Percentiles rank a stretch among this genome's conserved stretches.
phyloP scores from a whole-genome alignment of 2,888 invertebrate species.

The Drosophila nr. medialis region DNA sequence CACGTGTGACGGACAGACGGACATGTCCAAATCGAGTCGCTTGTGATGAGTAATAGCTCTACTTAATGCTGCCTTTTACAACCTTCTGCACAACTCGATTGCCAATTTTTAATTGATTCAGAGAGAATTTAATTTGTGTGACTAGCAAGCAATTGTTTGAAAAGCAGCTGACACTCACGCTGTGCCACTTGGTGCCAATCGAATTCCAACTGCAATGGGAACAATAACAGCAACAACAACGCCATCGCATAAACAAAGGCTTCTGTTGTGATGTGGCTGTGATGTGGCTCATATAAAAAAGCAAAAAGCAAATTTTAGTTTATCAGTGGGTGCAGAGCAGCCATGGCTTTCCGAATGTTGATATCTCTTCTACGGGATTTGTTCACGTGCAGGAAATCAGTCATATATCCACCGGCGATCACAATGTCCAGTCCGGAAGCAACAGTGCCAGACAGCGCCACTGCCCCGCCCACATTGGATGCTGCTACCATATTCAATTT shows the following conservation, averaged over 20 bases:
- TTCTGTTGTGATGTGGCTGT: neutral
- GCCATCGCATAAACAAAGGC: slow-evolving; percentile 16
- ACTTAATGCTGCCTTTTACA: no score
- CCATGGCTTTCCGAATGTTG: slow-evolving; percentile 45
- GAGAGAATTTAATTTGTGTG: neutral
- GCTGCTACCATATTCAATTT: neutral
- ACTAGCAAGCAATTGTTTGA: slow-evolving; percentile 4
- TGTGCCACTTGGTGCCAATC: neutral
- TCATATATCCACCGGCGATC: neutral
- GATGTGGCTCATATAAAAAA: slow-evolving; percentile 16
- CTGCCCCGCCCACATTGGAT: neutral
- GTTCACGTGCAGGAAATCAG: slow-evolving; percentile 40
- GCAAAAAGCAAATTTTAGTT: slow-evolving; percentile 1
- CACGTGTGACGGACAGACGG: neutral
- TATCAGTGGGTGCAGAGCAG: slow-evolving; percentile 22
- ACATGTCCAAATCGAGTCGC: neutral
- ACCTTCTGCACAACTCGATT: neutral
- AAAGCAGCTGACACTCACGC: slow-evolving; percentile 41
- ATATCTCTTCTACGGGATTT: slow-evolving; percentile 50
- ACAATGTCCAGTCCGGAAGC: neutral
- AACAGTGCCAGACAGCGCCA: neutral
- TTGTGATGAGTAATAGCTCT: no score
- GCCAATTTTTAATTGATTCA: neutral
- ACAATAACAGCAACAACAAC: slow-evolving; percentile 11
- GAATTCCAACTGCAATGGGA: neutral